A percentile compares a stretch with the other conserved stretches of the same genome.
Evolutionary conservation across 2,797 vertebrate genomes (phyloP).

Genomic region (Premnoplex brunnescens): DNA sequence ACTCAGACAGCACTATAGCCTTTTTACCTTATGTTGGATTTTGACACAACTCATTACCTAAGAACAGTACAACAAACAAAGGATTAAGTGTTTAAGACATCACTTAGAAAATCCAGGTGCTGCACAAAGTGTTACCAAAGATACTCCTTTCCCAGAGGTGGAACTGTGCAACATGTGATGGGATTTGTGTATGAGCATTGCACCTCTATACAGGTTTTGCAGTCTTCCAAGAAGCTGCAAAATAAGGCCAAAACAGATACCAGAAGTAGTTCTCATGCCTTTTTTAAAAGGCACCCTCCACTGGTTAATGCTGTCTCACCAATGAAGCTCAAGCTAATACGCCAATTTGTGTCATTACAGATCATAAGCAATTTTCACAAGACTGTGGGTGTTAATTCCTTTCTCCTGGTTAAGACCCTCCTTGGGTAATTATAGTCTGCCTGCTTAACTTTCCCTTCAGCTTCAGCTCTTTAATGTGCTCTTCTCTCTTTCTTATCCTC

Average conservation of each 20-base stretch:
- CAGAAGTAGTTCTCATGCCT: neutral
- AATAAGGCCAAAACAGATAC: neutral
- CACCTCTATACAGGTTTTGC: accelerated
- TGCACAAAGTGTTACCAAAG: neutral
- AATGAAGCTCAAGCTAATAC: neutral
- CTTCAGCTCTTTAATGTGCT: conserved; percentile 13
- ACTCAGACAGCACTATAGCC: neutral
- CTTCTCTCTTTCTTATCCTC: neutral
- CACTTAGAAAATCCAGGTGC: neutral
- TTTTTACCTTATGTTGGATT: neutral
- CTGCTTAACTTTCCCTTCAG: conserved; percentile 26
- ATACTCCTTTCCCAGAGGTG: neutral
- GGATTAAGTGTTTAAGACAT: neutral
- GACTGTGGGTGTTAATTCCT: conserved; percentile 42
- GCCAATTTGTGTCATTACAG: conserved; percentile 9
- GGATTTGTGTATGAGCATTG: neutral
- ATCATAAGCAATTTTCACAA: conserved; percentile 57
- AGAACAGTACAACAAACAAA: neutral
- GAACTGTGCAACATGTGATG: neutral
- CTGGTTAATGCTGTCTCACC: neutral
- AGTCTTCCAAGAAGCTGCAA: neutral
- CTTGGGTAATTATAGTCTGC: conserved; percentile 10
- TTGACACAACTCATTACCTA: neutral
- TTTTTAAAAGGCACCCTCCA: neutral
- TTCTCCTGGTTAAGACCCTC: conserved; percentile 13